Conservation (phyloP, 1,140 invertebrate genomes). For the Drosophila novamexicana region DNA sequence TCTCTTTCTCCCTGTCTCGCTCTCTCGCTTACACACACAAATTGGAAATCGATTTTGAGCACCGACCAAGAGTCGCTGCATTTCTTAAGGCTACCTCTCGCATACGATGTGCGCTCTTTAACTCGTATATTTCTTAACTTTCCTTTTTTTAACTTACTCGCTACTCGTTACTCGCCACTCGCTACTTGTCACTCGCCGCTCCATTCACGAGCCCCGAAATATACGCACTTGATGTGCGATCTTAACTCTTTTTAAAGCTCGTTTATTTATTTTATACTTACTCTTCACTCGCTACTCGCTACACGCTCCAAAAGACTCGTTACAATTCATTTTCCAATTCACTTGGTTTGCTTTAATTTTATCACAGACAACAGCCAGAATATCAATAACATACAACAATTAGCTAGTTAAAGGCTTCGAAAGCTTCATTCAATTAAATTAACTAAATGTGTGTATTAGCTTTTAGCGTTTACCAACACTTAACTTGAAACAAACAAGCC, state of each 20-base stretch:
- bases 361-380: constrained; percentile 46
- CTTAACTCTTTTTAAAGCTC: constrained; percentile 6
- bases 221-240: background rate
- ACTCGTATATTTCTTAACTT: background rate
- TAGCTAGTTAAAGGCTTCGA: constrained; percentile 68
- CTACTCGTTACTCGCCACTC: background rate
- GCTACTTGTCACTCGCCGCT: background rate
- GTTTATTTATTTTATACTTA: constrained; percentile 18
- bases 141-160: background rate
- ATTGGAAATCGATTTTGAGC: background rate
- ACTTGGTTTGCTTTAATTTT: constrained; percentile 38
- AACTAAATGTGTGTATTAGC: constrained; percentile 78
- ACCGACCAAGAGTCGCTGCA: constrained; percentile 25
- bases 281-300: background rate
- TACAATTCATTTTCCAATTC: constrained; percentile 31
- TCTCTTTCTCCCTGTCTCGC: constrained; percentile 4
- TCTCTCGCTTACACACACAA: constrained; percentile 6
- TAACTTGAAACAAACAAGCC: constrained; percentile 3
- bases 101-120: constrained; percentile 6
- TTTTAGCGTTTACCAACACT: constrained; percentile 72
- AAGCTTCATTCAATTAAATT: constrained; percentile 57
- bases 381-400: constrained; percentile 45
- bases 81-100: constrained; percentile 3
- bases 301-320: background rate
- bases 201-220: background rate